phyloP scores from a whole-genome alignment of 2,113 vertebrate genomes.

The Athene noctua region DNA sequence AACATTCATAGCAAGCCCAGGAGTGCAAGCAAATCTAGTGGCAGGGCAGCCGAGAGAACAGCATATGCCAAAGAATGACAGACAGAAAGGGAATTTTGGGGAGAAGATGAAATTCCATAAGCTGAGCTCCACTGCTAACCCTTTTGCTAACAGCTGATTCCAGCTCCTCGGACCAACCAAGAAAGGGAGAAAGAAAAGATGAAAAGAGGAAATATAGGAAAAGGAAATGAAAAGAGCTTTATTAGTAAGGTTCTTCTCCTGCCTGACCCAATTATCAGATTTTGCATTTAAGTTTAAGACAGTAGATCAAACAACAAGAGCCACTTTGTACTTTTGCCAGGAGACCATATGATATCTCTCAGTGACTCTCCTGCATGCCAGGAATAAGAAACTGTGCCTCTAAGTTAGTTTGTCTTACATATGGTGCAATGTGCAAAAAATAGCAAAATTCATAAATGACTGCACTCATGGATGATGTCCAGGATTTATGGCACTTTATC shows the following conservation, averaged over 20 bases:
- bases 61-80: neutral
- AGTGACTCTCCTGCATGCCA: conserved; percentile 78
- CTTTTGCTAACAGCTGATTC: conserved; percentile 11
- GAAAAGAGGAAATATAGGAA: conserved; percentile 75
- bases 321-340: conserved; percentile 88
- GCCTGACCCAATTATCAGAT: conserved; percentile 86
- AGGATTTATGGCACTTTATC: conserved; percentile 71
- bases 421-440: conserved; percentile 66
- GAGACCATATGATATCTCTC: conserved; percentile 85
- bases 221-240: conserved; percentile 86
- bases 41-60: neutral
- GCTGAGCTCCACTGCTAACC: neutral
- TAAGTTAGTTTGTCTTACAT: conserved; percentile 66
- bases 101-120: conserved; percentile 7
- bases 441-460: conserved; percentile 47
- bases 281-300: conserved; percentile 83
- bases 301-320: conserved; percentile 82
- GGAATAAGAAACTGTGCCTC: conserved; percentile 68
- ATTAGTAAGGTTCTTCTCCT: conserved; percentile 81
- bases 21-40: neutral
- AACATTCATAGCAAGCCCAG: neutral
- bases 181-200: conserved; percentile 52
- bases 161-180: conserved; percentile 26
- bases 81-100: neutral
- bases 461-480: conserved; percentile 44